These are phyloP conservation scores for Argyrosomus regius DNA, from an alignment of 2,797 vertebrate species.

Conservation along the genomic window DNA sequence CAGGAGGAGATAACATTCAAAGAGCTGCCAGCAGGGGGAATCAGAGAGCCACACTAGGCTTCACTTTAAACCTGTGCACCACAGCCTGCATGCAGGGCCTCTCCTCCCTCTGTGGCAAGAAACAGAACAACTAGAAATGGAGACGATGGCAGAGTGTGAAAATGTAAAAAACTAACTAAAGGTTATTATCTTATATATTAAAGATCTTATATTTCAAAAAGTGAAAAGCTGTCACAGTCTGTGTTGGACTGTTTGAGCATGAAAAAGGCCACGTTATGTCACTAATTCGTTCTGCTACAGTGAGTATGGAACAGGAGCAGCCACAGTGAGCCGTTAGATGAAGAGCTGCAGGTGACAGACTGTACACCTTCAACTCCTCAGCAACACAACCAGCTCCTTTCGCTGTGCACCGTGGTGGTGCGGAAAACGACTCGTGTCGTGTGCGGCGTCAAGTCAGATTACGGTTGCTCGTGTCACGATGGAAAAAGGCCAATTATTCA, in stretches of 20 bases:
- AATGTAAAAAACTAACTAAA: no score
- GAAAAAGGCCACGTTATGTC: no score
- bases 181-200: no score
- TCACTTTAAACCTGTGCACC: background rate
- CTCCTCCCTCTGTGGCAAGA: conserved; percentile 8
- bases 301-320: no score
- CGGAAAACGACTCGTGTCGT: background rate
- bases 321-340: no score
- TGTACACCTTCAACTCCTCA: background rate
- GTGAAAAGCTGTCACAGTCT: no score
- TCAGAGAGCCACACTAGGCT: conserved; percentile 46
- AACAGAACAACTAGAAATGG: background rate
- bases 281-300: no score
- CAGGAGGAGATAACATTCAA: background rate
- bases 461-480: background rate
- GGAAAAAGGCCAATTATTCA: background rate
- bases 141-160: background rate
- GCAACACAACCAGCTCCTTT: background rate
- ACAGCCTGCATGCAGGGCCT: background rate
- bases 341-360: background rate
- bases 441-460: background rate
- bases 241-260: no score
- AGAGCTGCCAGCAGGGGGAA: conserved; percentile 68
- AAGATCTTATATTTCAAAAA: no score
- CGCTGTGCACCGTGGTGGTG: background rate